Conservation (phyloP, 1,140 invertebrate species). For the Ips nitidus region DNA sequence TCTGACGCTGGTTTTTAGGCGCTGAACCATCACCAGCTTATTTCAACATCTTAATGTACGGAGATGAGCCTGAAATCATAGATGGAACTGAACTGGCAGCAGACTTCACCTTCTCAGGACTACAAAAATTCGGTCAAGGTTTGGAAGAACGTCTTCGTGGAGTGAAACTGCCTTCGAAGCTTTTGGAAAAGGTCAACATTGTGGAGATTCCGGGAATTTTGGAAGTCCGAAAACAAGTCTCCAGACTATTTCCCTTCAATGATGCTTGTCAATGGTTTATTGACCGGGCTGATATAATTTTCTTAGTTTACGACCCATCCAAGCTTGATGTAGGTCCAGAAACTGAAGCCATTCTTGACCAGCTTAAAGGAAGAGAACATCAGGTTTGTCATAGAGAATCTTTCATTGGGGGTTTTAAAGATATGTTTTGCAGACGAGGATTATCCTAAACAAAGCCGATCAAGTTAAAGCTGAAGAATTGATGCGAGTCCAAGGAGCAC, state of each 20-base stretch:
- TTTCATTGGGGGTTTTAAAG: not conserved
- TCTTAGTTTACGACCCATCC: conserved; percentile 91
- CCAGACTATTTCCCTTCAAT: conserved; percentile 90
- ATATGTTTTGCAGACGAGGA: conserved; percentile 67
- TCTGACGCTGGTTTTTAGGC: conserved; percentile 57
- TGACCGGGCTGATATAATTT: conserved; percentile 92
- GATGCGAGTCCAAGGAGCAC: conserved; percentile 87
- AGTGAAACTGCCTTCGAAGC: conserved; percentile 75
- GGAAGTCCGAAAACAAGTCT: conserved; percentile 91
- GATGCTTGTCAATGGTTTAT: conserved; percentile 97
- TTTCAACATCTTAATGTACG: conserved; percentile 91
- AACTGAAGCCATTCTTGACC: conserved; percentile 90
- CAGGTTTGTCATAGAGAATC: conserved; percentile 59
- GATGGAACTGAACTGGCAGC: conserved; percentile 91
- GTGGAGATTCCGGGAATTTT: conserved; percentile 95
- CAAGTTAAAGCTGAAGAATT: conserved; percentile 89
- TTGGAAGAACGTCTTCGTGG: conserved; percentile 86
- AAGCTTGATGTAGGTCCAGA: conserved; percentile 94
- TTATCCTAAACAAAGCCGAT: conserved; percentile 93
- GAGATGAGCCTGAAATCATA: conserved; percentile 78
- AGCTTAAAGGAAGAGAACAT: conserved; percentile 89
- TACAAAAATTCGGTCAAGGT: conserved; percentile 94
- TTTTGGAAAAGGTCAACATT: conserved; percentile 92
- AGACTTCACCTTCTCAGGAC: conserved; percentile 88
- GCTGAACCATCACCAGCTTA: conserved; percentile 91